phyloP scores from a whole-genome alignment of 2,797 vertebrate genomes.

The Rhynchotus rufescens region DNA sequence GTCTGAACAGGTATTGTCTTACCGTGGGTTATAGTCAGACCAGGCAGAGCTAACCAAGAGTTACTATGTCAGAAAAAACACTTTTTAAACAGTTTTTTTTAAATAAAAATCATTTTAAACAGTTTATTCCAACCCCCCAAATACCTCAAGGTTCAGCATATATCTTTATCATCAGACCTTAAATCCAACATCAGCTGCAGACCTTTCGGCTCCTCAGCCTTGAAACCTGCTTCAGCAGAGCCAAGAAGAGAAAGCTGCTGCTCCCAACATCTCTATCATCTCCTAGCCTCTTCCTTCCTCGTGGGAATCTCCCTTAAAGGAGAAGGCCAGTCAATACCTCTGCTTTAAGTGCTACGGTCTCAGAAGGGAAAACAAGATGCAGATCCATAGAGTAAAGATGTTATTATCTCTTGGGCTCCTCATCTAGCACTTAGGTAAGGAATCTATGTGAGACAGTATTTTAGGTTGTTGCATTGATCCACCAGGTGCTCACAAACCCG shows the following conservation, averaged over 20 bases:
- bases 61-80: constrained; percentile 31
- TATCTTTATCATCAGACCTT: background rate
- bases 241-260: background rate
- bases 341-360: background rate
- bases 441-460: background rate
- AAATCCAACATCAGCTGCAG: background rate
- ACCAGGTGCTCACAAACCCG: background rate
- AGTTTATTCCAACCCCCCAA: background rate
- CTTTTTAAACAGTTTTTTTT: background rate
- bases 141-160: background rate
- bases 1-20: constrained; percentile 33
- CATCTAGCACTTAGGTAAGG: background rate
- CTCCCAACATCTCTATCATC: background rate
- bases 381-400: background rate
- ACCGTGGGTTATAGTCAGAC: background rate
- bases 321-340: background rate
- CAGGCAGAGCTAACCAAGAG: constrained; percentile 21
- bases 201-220: background rate
- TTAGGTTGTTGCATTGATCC: background rate
- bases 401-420: background rate
- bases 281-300: background rate
- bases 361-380: background rate
- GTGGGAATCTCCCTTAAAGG: background rate
- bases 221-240: background rate
- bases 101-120: background rate